Evolutionary conservation across 2,888 invertebrate genomes (phyloP), one percentile per base, ranked within the genome.

Genomic region (Eristalis intricaria): DNA sequence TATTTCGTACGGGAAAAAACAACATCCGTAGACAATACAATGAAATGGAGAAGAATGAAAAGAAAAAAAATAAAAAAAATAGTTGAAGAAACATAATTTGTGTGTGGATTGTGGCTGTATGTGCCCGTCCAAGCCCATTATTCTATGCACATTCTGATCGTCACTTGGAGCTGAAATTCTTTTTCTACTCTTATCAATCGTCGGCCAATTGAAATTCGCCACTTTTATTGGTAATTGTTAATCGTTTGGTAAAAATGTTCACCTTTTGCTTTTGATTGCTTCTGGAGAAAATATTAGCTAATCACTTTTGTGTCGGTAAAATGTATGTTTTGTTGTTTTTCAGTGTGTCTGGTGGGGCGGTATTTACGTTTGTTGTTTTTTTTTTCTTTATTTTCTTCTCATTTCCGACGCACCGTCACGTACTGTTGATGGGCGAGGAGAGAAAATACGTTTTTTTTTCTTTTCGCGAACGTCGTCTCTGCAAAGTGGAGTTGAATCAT

Each of bases 141-240:
- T 68, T 71, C 60, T 50, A 43, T 84, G 75, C 71, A 15, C 68
- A 68, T 68, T 70, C 60, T n/a, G 22, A 23, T 23, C 60, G 56
- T 26, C 40, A 50, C 50, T 66, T 63, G 74, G 70, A 65, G 61
- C 2, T 60, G 23, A 77, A 78, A 66, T 79, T 83, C 58, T 71
- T 68, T 77, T 58, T 61, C 38, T 50, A 56, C 15, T 83, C 83
- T 87, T 79, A 87, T 87, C 86, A 87, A 83, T 83, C 70, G 74
- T 74, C 61, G 60, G 66, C 74, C 66, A 82, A 78, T 78, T 78
- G 58, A 70, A 56, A 82, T 78, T 77, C 26, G 85, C 64, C 70
- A 73, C 56, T 82, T 74, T 74, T 83, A 65, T 78, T 77, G 40
- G 61, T 74, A 77, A 63, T 71, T 63, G 56, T 58, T 69, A 58